Evolutionary conservation across 2,888 invertebrate species (phyloP), one percentile per base, ranked within the genome.

Genomic region (Drosophila tanythrix): DNA sequence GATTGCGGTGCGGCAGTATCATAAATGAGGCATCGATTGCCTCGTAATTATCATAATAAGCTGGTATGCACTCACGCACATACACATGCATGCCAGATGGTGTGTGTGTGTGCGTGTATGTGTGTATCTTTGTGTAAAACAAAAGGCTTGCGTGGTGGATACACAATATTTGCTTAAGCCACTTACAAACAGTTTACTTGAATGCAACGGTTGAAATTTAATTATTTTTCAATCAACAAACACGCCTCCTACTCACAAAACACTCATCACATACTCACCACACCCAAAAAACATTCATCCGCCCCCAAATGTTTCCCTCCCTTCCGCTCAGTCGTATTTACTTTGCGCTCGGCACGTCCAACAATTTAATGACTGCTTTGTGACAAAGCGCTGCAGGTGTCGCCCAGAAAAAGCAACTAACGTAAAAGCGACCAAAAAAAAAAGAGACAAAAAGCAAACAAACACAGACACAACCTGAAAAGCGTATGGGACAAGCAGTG

Each of bases 31-130:
- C 73, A 79, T 81, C 82, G 82, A 82, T 74, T 76, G 79, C 63
- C 61, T 50, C 64, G 74, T 82, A 76, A 82, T 81, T 81, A 79
- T 82, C 66, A 74, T 79, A 81, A 82, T 79, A 79, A 79, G 74
- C 76, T 66, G 66, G 21, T 62, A 33, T 38, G 27, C 63, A 66
- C 46, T 43, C 48, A 21, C 48, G 36, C 51, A 48, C 43, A 57
- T 7, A 40, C 15, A 52, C 25, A 38, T 25, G 50, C 50, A 35
- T 27, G 36, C 1, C 10, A 13, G 6, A 10, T 27, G 5, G 51
- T 40, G 31, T 40, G 56, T 2, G 48, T 25, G 21, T 31, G 50
- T 50, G 29, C 29, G 29, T 10, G 13, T 27, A 21, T 59, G 29
- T 29, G 21, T 15, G 18, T 33, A 11, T 51, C 31, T 68, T 40